Conservation (phyloP, 2,888 invertebrate genomes). For the Drosophila helvetica region DNA sequence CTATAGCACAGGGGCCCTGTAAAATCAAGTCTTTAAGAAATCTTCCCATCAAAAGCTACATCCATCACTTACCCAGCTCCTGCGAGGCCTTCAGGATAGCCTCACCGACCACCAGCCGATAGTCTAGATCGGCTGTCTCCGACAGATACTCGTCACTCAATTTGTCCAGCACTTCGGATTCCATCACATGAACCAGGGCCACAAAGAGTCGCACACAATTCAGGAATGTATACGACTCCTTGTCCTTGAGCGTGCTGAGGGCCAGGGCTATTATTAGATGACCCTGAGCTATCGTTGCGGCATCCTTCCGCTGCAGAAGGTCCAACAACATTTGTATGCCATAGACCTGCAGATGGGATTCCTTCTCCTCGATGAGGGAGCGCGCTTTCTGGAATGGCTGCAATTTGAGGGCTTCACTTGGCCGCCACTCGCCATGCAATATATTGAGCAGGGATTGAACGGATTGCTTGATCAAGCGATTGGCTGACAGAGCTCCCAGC, state of each 20-base stretch:
- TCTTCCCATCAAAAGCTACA: neutral
- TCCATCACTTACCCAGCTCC: conserved; percentile 74
- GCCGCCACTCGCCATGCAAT: conserved; percentile 40
- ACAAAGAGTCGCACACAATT: conserved; percentile 82
- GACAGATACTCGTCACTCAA: conserved; percentile 81
- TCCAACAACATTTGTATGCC: conserved; percentile 81
- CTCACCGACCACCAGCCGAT: conserved; percentile 82
- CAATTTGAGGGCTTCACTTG: conserved; percentile 7
- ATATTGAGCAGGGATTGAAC: conserved; percentile 53
- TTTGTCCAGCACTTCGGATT: conserved; percentile 81
- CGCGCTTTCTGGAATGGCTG: conserved; percentile 67
- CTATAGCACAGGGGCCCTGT: conserved; percentile 81
- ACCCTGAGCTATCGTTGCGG: conserved; percentile 70
- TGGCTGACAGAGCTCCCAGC: conserved; percentile 44
- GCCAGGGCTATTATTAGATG: conserved; percentile 82
- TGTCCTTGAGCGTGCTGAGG: conserved; percentile 75
- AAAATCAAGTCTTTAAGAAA: neutral
- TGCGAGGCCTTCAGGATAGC: conserved; percentile 81
- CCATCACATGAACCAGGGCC: conserved; percentile 77
- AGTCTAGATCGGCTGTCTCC: conserved; percentile 75
- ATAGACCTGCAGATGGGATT: conserved; percentile 82
- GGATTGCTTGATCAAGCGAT: conserved; percentile 62
- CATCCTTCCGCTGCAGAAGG: conserved; percentile 73
- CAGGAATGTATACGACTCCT: conserved; percentile 83
- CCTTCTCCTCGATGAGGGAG: conserved; percentile 72